A percentile compares a stretch with the other conserved stretches of the same genome.
These are phyloP conservation scores for Agriopis leucophaearia DNA, from an alignment of 2,888 invertebrate genomes.

Conservation along the genomic window DNA sequence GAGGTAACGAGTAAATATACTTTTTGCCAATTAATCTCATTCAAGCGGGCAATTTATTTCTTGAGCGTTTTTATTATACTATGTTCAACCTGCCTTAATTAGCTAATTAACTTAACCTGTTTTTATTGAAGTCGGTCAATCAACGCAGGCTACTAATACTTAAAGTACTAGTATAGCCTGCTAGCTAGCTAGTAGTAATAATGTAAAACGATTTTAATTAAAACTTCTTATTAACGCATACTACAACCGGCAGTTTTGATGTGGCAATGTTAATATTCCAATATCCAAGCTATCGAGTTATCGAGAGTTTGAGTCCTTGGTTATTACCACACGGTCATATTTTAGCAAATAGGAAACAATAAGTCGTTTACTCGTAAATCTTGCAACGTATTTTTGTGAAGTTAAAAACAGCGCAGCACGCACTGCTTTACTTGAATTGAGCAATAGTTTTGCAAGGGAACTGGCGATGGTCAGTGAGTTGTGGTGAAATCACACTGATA, in stretches of 20 bases:
- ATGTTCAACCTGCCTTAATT: constrained; percentile 8
- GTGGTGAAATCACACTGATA: constrained; percentile 63
- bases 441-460: constrained; percentile 67
- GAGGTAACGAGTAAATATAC: constrained; percentile 20
- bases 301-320: constrained; percentile 27
- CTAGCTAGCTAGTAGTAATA: too few relatives aligned
- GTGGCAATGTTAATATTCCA: constrained; percentile 38
- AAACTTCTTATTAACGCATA: constrained; percentile 21
- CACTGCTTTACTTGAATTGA: constrained; percentile 55
- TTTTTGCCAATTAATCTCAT: constrained; percentile 29
- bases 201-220: constrained; percentile 28
- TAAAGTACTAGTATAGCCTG: too few relatives aligned
- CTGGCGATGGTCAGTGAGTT: constrained; percentile 63
- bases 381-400: constrained; percentile 48
- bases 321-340: constrained; percentile 38
- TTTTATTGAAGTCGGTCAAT: constrained; percentile 31
- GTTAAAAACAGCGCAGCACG: constrained; percentile 58
- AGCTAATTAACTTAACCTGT: constrained; percentile 28
- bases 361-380: constrained; percentile 48
- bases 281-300: constrained; percentile 29
- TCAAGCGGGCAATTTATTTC: constrained; percentile 27
- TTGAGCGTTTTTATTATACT: constrained; percentile 18
- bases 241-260: constrained; percentile 25
- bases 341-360: constrained; percentile 52
- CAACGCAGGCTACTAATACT: constrained; percentile 17